Conservation (phyloP, 2,797 vertebrate genomes). For the Pseudotriccus pelzelni region DNA sequence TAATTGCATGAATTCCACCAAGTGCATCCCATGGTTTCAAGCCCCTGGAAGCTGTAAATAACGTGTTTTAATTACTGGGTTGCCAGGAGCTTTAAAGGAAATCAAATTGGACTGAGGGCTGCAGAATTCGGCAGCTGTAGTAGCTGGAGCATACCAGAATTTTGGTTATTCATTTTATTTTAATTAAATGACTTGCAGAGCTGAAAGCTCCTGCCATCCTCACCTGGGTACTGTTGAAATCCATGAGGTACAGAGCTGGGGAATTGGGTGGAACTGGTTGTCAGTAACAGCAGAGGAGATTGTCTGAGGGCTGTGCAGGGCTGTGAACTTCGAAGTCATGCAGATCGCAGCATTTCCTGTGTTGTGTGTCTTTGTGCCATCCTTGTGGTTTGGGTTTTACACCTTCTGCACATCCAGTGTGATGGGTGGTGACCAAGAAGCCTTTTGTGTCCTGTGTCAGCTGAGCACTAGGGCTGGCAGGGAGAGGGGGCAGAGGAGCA, state of each 20-base stretch:
- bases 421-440: neutral
- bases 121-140: neutral
- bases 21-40: constrained; percentile 54
- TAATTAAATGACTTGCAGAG: constrained; percentile 2
- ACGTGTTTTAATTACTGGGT: constrained; percentile 59
- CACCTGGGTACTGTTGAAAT: neutral
- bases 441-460: neutral
- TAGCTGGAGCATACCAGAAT: neutral
- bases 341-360: fast-evolving
- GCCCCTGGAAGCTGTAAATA: constrained; percentile 63
- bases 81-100: constrained; percentile 57
- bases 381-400: neutral
- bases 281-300: neutral
- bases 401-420: fast-evolving
- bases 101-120: neutral
- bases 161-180: neutral
- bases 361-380: neutral
- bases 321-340: neutral
- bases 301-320: neutral
- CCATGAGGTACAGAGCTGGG: neutral
- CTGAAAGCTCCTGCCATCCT: constrained; percentile 3
- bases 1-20: constrained; percentile 59
- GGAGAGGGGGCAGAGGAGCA: neutral
- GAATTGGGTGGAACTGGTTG: neutral
- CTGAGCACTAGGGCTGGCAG: neutral